phyloP scores from a whole-genome alignment of 2,113 vertebrate genomes.

The Leucoraja erinaceus region DNA sequence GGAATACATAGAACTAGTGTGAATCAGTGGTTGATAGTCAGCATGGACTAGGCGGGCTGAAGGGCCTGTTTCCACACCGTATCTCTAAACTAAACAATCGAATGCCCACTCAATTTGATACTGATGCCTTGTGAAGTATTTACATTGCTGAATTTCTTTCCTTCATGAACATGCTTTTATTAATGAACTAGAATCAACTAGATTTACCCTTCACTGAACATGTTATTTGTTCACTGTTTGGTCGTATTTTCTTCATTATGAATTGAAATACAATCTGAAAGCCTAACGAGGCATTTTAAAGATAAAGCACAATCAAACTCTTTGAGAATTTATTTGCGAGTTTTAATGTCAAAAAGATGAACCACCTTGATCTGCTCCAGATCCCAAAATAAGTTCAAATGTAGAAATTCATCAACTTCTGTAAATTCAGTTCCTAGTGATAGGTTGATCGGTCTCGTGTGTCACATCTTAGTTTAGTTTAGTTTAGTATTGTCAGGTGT shows the following conservation, averaged over 20 bases:
- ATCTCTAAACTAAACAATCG: too few relatives aligned
- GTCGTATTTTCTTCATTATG: not conserved
- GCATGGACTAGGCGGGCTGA: too few relatives aligned
- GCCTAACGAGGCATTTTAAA: not conserved
- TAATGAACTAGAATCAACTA: not conserved
- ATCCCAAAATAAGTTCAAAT: not conserved
- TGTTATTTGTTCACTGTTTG: not conserved
- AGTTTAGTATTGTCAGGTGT: too few relatives aligned
- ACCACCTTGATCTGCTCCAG: not conserved
- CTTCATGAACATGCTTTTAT: not conserved
- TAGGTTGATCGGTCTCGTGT: too few relatives aligned
- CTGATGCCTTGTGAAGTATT: not conserved
- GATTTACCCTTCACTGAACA: not conserved
- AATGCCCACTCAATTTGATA: too few relatives aligned
- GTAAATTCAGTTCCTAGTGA: not conserved
- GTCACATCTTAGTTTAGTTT: too few relatives aligned
- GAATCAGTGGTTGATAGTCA: too few relatives aligned
- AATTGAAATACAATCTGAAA: not conserved
- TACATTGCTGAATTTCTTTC: not conserved
- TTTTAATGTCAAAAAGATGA: not conserved
- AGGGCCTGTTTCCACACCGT: too few relatives aligned
- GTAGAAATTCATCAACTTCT: not conserved
- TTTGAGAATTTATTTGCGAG: not conserved
- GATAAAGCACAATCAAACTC: not conserved
- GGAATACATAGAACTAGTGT: too few relatives aligned